Conservation (phyloP, 2,113 vertebrate species). For the Gymnocephalus cernua region DNA sequence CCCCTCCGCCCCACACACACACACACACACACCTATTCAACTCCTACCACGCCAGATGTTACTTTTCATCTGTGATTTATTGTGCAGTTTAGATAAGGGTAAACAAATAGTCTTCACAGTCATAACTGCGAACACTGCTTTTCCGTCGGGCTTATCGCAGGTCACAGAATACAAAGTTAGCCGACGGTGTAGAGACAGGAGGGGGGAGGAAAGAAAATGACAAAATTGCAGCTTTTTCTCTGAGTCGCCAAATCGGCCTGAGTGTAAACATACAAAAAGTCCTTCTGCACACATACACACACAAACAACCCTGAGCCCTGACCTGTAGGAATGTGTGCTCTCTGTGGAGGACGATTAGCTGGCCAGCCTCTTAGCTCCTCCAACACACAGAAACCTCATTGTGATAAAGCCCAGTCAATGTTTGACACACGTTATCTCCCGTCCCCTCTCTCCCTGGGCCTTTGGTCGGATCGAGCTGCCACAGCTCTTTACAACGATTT, state of each 20-base stretch:
- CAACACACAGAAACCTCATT: conserved; percentile 80
- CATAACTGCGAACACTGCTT: conserved; percentile 80
- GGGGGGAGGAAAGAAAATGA: conserved; percentile 12
- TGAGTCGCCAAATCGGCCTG: conserved; percentile 28
- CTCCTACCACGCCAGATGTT: conserved; percentile 81
- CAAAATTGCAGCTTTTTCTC: conserved; percentile 61
- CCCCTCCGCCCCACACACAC: conserved; percentile 39
- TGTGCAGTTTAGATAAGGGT: conserved; percentile 71
- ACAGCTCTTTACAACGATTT: conserved; percentile 78
- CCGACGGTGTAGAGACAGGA: conserved; percentile 26
- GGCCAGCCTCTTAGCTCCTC: conserved; percentile 69
- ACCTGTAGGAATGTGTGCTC: conserved; percentile 79
- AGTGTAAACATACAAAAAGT: conserved; percentile 62
- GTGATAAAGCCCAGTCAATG: conserved; percentile 83
- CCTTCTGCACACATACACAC: conserved; percentile 43
- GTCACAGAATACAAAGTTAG: conserved; percentile 78
- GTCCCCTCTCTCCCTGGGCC: conserved; percentile 64
- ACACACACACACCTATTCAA: too few relatives aligned
- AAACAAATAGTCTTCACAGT: conserved; percentile 83
- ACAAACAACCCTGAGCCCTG: conserved; percentile 70
- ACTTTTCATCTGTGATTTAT: conserved; percentile 76
- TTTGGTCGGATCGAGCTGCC: conserved; percentile 68
- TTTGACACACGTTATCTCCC: conserved; percentile 82
- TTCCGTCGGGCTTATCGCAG: conserved; percentile 72
- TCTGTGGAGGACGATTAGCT: conserved; percentile 74